Base-by-base conservation (phyloP, 2,797 vertebrate species). In the Amazona finschi region DNA sequence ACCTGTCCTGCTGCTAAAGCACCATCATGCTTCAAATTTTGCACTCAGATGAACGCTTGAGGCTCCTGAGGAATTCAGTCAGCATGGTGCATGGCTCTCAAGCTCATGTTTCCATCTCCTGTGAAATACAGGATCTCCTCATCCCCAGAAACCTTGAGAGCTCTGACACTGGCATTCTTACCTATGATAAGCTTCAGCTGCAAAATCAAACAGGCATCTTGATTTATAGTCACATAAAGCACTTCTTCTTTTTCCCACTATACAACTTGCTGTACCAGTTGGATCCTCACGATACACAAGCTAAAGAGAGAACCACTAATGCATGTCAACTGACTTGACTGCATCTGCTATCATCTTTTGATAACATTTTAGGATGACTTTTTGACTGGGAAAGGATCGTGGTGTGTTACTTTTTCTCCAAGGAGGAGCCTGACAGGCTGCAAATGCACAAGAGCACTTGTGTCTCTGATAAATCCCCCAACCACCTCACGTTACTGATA, bases 401-500 rank as follows among this genome's bases (percentile, higher is more conserved):
- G 25, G 31, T 2, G 0, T 3, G 8, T 12, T 25, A 16, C 8
- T 46, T 31, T 11, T 33, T 39, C 24, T 22, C 17, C 1, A 21
- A 27, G 47, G 15, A 11, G 38, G 41, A 28, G 24, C 49, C 17
- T 5, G 0, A 38, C 43, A 20, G 33, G 21, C 36, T 55, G 27
- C 21, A 43, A 61, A 30, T 7, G 18, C 33, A n/a, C n/a, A 20
- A 6, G 11, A 20, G 53, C 22, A 24, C 52, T 16, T 17, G 33
- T 22, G 10, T 6, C 41, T 31, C 78, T 24, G 64, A 49, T 49
- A 43, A 53, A 43, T 7, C 28, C 47, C 55, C 36, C 15, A 8
- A 18, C 6, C 28, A 57, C 27, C 44, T 9, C 9, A 0, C 1
- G 19, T 6, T 38, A 60, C 31, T 20, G 31, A 6, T 9, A 9